phyloP scores from a whole-genome alignment of 2,113 vertebrate genomes.

The Trogon surrucura region DNA sequence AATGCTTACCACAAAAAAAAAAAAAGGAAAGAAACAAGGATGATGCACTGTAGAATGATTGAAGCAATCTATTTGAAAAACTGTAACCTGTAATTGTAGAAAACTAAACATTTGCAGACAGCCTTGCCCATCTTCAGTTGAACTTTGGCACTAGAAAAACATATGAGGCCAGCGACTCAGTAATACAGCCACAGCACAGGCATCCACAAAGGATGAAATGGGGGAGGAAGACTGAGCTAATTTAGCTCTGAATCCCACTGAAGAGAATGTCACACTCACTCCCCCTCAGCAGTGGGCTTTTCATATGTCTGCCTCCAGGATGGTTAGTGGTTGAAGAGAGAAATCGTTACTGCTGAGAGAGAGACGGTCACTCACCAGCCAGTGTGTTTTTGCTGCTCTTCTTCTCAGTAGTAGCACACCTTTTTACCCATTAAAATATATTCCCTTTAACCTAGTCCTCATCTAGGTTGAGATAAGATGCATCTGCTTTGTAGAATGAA shows the following conservation, averaged over 20 bases:
- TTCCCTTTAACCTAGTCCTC: neutral
- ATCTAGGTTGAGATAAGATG: neutral
- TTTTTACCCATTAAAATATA: neutral
- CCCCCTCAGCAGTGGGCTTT: constrained; percentile 67
- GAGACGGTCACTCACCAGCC: neutral
- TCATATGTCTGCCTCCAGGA: constrained; percentile 37
- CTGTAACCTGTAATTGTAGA: neutral
- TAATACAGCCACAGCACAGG: constrained; percentile 6
- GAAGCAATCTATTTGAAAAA: neutral
- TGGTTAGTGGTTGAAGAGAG: constrained; percentile 21
- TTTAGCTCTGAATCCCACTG: constrained; percentile 42
- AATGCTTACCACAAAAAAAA: neutral
- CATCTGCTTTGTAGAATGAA: neutral
- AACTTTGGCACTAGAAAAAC: neutral
- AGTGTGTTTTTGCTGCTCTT: neutral
- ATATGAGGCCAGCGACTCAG: neutral
- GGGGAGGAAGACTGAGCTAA: constrained; percentile 45
- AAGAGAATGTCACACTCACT: constrained; percentile 59
- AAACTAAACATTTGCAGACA: neutral
- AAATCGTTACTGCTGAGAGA: neutral
- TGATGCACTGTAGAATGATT: neutral
- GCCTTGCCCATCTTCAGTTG: neutral
- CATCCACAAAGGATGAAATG: neutral
- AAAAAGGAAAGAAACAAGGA: neutral
- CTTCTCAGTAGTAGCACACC: neutral